Percentiles rank a stretch among this genome's conserved stretches.
phyloP scores from a whole-genome alignment of 2,888 invertebrate species.

The Papilio elwesi region DNA sequence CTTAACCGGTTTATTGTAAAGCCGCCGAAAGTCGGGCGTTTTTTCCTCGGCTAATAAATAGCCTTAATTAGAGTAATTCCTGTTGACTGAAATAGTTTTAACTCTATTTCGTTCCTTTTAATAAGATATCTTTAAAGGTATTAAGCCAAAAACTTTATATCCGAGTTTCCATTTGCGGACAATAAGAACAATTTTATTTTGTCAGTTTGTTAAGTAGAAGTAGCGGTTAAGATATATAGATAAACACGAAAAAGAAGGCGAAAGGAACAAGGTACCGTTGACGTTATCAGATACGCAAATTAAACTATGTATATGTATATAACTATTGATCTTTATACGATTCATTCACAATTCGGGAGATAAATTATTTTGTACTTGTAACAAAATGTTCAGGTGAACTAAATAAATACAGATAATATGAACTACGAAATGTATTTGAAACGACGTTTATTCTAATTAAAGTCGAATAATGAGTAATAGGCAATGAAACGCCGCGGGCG shows the following conservation, averaged over 20 bases:
- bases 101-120: constrained; percentile 38
- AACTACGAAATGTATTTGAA: neutral
- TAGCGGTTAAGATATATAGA: too few relatives aligned
- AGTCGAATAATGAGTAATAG: constrained; percentile 33
- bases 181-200: neutral
- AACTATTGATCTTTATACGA: too few relatives aligned
- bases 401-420: too few relatives aligned
- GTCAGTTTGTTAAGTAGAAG: too few relatives aligned
- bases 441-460: constrained; percentile 31
- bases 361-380: too few relatives aligned
- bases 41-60: constrained; percentile 53
- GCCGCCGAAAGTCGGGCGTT: constrained; percentile 48
- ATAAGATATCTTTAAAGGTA: constrained; percentile 6
- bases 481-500: constrained; percentile 12
- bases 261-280: too few relatives aligned
- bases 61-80: constrained; percentile 52
- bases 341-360: too few relatives aligned
- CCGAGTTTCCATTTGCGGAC: neutral
- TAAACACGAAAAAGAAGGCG: too few relatives aligned
- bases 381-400: too few relatives aligned
- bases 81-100: constrained; percentile 43
- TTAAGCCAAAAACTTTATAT: neutral
- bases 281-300: too few relatives aligned
- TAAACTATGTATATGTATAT: too few relatives aligned
- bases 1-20: constrained; percentile 52